phyloP scores from a whole-genome alignment of 1,140 invertebrate species.

The Grapholita molesta region DNA sequence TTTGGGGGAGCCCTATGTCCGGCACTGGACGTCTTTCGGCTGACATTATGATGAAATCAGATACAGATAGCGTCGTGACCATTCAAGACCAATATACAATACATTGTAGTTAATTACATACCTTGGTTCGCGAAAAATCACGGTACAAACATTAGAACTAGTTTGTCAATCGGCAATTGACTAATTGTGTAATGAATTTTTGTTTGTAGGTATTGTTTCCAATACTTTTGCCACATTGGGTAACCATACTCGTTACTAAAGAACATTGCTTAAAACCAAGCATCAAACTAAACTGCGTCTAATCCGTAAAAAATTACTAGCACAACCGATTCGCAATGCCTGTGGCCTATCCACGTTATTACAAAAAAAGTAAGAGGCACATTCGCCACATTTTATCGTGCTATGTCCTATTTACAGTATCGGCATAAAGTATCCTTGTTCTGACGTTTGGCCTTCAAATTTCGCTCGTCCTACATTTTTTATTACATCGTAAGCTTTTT shows the following conservation, averaged over 20 bases:
- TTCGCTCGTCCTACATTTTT: too few species aligned
- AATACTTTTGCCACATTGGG: neutral
- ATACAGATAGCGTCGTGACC: too few species aligned
- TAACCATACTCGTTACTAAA: neutral
- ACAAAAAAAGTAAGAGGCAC: neutral
- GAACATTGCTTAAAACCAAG: slow-evolving; percentile 1
- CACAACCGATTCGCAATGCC: neutral
- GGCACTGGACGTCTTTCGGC: too few species aligned
- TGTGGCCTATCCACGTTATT: neutral
- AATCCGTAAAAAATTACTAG: neutral
- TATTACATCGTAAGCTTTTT: too few species aligned
- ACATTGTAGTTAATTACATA: too few species aligned
- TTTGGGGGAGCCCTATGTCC: too few species aligned
- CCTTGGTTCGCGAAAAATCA: too few species aligned
- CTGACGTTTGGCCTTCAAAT: too few species aligned
- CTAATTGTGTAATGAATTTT: slow-evolving; percentile 6
- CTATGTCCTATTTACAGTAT: neutral
- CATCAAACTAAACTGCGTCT: neutral
- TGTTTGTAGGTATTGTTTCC: neutral
- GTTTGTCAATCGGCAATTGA: neutral
- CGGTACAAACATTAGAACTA: neutral
- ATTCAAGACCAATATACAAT: too few species aligned
- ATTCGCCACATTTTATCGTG: neutral
- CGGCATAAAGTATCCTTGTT: too few species aligned
- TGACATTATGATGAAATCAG: too few species aligned